Base-by-base conservation (phyloP, 2,888 invertebrate genomes). In the Watsonalla cultraria region DNA sequence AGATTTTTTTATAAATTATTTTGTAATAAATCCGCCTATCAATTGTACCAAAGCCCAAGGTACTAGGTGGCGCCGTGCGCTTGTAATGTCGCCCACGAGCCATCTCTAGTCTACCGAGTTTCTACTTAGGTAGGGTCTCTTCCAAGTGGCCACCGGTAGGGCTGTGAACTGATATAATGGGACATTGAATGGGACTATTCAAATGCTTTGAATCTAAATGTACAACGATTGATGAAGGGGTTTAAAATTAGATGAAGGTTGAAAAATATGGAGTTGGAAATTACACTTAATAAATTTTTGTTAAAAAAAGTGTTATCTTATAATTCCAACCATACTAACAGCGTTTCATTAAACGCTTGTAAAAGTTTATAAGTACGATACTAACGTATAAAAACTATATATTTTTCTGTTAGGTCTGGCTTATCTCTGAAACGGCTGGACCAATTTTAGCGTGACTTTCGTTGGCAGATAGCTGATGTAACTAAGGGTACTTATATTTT, bases 21-120 rank as follows among this genome's bases (percentile, higher is more conserved):
- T 47, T 24, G 4, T 51, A 46, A 54, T 59, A 55, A 50, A 60
- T 62, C 46, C 54, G 57, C 58, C 59, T 64, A 54, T 59, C 54
- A 66, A 57, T 64, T 60, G 52, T 55, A 56, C 55, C 55, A 54
- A 37, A 53, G 54, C 51, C 57, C 15, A 0, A 15, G 14, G 13
- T 54, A 58, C 64, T 67, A 65, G 59, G 61, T 67, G 79, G 76
- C 75, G 76, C 75, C 74, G 63, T 63, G 66, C 64, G 68, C 65
- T 37, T 49, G 49, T 49, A 35, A 49, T 57, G 61, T 62, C 68
- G 68, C 74, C 76, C 72, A 72, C 76, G 62, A 64, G 55, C 59
- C 59, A 57, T 59, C 64, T 65, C 59, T 24, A 24, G 24, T 24
- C 24, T 63, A 60, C 56, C 59, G 57, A 67, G 62, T 66, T 58